These are phyloP conservation scores for Araneus ventricosus DNA, from an alignment of 1,140 invertebrate species.

Conservation along the genomic window DNA sequence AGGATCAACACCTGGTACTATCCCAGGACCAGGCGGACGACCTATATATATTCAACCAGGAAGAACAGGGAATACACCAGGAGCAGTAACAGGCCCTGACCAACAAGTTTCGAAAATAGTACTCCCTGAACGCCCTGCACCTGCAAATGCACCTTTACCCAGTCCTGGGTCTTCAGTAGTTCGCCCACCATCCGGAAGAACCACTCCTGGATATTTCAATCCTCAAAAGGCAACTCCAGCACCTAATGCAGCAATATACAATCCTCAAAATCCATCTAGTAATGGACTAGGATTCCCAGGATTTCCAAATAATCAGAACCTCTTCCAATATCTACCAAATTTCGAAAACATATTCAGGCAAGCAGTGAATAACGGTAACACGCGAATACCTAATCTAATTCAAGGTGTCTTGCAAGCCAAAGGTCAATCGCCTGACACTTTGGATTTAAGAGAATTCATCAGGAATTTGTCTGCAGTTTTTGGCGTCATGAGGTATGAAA, in stretches of 20 bases:
- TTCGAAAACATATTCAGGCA: slow-evolving; percentile 8
- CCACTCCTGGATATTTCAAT: neutral
- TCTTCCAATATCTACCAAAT: neutral
- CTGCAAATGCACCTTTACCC: neutral
- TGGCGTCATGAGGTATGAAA: slow-evolving; percentile 10
- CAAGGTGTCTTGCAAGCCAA: neutral
- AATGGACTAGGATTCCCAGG: neutral
- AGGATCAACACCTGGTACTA: neutral
- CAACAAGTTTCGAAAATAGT: neutral
- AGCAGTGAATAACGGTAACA: neutral
- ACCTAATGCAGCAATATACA: neutral
- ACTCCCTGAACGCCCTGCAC: neutral
- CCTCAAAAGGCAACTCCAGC: neutral
- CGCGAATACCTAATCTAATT: neutral
- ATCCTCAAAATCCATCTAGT: neutral
- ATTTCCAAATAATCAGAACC: neutral
- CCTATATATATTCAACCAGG: neutral
- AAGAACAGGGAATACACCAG: neutral
- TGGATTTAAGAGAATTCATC: slow-evolving; percentile 10
- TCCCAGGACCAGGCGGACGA: neutral
- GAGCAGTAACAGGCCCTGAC: neutral
- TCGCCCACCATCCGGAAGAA: neutral
- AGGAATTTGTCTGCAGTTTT: slow-evolving; percentile 25
- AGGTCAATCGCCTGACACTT: slow-evolving; percentile 15
- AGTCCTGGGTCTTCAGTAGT: neutral